Percentiles rank a stretch among this genome's conserved stretches.
phyloP scores from a whole-genome alignment of 2,797 vertebrate species.

The Malacoraja senta region DNA sequence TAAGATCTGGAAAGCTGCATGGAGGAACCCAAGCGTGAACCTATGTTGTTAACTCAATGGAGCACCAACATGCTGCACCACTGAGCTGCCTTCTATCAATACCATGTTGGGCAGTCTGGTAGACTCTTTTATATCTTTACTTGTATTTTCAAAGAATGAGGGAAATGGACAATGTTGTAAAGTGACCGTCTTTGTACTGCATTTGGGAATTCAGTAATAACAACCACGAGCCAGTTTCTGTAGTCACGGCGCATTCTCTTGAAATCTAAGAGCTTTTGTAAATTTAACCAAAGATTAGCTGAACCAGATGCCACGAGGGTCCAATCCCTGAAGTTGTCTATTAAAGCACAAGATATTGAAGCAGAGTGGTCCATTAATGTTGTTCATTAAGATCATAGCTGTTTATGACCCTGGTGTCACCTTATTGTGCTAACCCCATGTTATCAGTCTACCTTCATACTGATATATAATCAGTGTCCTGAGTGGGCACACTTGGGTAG shows the following conservation, averaged over 20 bases:
- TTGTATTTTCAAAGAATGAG: neutral
- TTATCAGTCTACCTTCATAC: too few relatives aligned
- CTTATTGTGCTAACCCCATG: too few relatives aligned
- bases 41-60: conserved; percentile 29
- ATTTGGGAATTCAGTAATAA: neutral
- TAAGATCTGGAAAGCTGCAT: conserved; percentile 22
- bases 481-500: too few relatives aligned
- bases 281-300: neutral
- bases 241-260: neutral
- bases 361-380: too few relatives aligned
- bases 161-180: neutral
- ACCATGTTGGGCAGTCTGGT: neutral
- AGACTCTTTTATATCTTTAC: conserved; percentile 23
- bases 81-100: neutral
- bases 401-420: too few relatives aligned
- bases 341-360: too few relatives aligned
- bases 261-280: neutral
- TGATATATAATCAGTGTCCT: too few relatives aligned
- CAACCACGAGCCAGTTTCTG: neutral
- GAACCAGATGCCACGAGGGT: neutral
- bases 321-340: neutral
- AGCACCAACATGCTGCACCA: conserved; percentile 29
- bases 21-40: conserved; percentile 15
- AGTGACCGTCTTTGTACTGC: neutral
- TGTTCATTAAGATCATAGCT: too few relatives aligned